Base-by-base conservation (phyloP, 1,140 invertebrate species). In the Bombus sibiricus region DNA sequence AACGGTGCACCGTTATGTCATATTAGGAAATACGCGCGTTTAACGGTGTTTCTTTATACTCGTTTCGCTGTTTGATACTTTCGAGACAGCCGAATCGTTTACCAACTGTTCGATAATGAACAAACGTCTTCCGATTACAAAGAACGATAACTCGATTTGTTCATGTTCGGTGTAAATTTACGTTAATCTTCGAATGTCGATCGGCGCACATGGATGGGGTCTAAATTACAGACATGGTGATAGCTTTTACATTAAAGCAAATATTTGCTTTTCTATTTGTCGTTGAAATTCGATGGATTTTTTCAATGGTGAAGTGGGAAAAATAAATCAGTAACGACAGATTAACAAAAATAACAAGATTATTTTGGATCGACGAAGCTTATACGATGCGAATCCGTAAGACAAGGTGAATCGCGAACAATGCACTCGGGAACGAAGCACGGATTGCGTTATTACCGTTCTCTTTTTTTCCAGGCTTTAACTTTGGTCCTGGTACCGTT, bases 21-120 rank as follows among this genome's bases (percentile, higher is more conserved):
- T 94, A 94, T 95, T 95, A 94, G 94, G 93, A 94, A 91, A 93
- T 92, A 92, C 91, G 86, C 90, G 85, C 89, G 88, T 92, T 94
- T 94, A 95, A 94, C 95, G 94, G 93, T 93, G 82, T 90, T 91
- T 89, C 79, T 87, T 32, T 41, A 37, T 25, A 74, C 37, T 22
- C n/a, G 41, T 47, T 57, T 71, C 62, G 59, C 34, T 81, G 18
- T 32, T 71, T 77, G n/a, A 34, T 53, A 47, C 5, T 57, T 66
- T 64, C 66, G n/a, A 79, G 47, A 9, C 43, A 41, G 15, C 8
- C 47, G 12, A 34, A 69, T 79, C 73, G 32, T 78, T 79, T 66
- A 71, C 18, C 43, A 39, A 59, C 5, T 13, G 10, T 12, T 25
- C 59, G 81, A 73, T 83, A 83, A 68, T 59, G 43, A 53, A 41